Percentiles rank a stretch among this genome's conserved stretches.
These are phyloP conservation scores for Scaptomyza graminum DNA, from an alignment of 1,140 invertebrate species.

Conservation along the genomic window DNA sequence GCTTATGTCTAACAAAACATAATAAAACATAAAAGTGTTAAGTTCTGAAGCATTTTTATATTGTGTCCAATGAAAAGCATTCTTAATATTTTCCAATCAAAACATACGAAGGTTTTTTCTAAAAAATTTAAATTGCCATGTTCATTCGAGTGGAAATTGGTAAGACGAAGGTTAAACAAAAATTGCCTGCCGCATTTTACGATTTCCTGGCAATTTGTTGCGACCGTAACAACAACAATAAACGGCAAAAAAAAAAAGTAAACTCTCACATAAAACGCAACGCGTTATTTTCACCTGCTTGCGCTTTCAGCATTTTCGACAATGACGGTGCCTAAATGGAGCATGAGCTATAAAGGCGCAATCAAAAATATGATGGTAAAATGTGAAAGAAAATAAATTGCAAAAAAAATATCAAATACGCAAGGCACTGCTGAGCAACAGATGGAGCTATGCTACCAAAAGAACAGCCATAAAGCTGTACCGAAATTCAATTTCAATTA, in stretches of 20 bases:
- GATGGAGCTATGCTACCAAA: slow-evolving; percentile 10
- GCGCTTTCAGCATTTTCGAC: slow-evolving; percentile 27
- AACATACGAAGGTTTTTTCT: not conserved
- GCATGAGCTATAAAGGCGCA: slow-evolving; percentile 48
- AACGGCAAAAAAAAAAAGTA: no score
- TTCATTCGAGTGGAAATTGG: not conserved
- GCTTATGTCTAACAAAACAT: no score
- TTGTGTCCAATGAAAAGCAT: not conserved
- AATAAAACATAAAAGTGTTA: no score
- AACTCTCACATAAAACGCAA: slow-evolving; percentile 58
- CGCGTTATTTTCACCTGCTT: slow-evolving; percentile 65
- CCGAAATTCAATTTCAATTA: slow-evolving; percentile 36
- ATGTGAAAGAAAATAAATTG: slow-evolving; percentile 44
- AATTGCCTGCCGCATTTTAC: slow-evolving; percentile 76
- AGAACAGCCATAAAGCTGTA: slow-evolving; percentile 14
- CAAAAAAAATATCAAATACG: slow-evolving; percentile 56
- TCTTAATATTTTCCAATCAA: not conserved
- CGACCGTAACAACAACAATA: slow-evolving; percentile 30
- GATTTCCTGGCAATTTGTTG: slow-evolving; percentile 78
- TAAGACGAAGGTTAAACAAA: slow-evolving; percentile 52
- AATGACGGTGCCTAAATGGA: slow-evolving; percentile 41
- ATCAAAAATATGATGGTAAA: slow-evolving; percentile 30
- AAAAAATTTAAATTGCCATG: not conserved
- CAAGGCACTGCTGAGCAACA: slow-evolving; percentile 12
- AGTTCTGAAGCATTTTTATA: no score